Conservation (phyloP, 37 sponge, comb jelly and placozoan species). For the Ephydatia muelleri region DNA sequence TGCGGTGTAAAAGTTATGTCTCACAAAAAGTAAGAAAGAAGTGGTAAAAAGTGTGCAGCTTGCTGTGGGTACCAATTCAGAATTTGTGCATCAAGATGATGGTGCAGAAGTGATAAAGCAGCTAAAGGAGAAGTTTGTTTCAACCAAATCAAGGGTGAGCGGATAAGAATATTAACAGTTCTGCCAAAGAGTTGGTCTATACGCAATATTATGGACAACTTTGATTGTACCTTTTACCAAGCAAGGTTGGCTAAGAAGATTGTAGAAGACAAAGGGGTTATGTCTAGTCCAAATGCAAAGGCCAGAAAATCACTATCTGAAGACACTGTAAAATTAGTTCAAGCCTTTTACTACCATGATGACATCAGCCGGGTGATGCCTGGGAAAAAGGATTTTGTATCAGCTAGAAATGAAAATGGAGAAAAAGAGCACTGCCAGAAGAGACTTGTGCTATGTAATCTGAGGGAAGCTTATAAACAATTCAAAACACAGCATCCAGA, state of each 20-base stretch:
- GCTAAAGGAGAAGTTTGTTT: conserved; percentile 42
- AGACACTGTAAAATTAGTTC: conserved; percentile 18
- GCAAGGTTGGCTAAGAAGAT: conserved; percentile 31
- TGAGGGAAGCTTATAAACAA: conserved; percentile 29
- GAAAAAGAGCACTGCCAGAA: conserved; percentile 32
- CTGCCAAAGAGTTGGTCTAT: conserved; percentile 51
- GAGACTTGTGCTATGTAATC: conserved; percentile 40
- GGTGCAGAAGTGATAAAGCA: conserved; percentile 44
- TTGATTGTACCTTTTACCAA: conserved; percentile 16
- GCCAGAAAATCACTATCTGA: conserved; percentile 1
- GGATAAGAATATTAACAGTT: conserved; percentile 25
- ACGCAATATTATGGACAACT: conserved; percentile 15
- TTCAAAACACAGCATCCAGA: conserved; percentile 46
- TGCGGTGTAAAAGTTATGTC: no score
- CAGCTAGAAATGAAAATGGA: conserved; percentile 12
- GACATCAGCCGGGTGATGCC: conserved; percentile 59
- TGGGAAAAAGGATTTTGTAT: conserved; percentile 54
- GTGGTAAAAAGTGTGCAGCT: no score
- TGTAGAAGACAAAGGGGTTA: conserved; percentile 29
- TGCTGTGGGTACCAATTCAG: no score
- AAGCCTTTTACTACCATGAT: conserved; percentile 13
- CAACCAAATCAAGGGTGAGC: conserved; percentile 15
- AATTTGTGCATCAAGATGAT: conserved; percentile 7
- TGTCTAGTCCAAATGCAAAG: conserved; percentile 40
- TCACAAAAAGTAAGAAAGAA: no score